Percentiles rank a stretch among this genome's conserved stretches.
Conservation (phyloP, 2,113 vertebrate species). For the Chlorocebus sabaeus region DNA sequence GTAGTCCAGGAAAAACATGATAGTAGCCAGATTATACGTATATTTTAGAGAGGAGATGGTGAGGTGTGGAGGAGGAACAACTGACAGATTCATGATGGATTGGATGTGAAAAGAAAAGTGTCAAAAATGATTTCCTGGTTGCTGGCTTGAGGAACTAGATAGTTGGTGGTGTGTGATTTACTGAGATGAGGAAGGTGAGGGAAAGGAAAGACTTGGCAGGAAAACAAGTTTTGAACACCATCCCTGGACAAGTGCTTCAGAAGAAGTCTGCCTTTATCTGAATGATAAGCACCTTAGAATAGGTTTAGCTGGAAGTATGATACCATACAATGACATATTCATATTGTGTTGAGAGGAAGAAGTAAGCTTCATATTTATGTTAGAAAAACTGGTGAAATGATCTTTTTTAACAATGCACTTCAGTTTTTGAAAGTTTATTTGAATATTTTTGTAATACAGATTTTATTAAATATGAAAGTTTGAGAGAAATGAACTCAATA, state of each 20-base stretch:
- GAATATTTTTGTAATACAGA: background rate
- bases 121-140: background rate
- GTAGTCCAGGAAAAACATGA: background rate
- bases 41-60: background rate
- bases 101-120: background rate
- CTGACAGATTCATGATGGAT: background rate
- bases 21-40: background rate
- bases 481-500: background rate
- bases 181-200: background rate
- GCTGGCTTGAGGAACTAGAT: background rate
- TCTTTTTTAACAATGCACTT: background rate
- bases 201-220: background rate
- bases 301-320: background rate
- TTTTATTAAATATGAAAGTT: background rate
- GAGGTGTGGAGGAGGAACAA: no score
- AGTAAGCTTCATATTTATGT: background rate
- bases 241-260: background rate
- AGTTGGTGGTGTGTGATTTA: background rate
- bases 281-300: background rate
- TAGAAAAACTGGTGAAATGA: background rate
- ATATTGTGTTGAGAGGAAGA: background rate
- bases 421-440: conserved; percentile 27
- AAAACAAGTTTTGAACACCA: background rate
- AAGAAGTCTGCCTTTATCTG: background rate
- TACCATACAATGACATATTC: background rate